Base-by-base conservation (phyloP, 2,888 invertebrate species). In the Busseola fusca region DNA sequence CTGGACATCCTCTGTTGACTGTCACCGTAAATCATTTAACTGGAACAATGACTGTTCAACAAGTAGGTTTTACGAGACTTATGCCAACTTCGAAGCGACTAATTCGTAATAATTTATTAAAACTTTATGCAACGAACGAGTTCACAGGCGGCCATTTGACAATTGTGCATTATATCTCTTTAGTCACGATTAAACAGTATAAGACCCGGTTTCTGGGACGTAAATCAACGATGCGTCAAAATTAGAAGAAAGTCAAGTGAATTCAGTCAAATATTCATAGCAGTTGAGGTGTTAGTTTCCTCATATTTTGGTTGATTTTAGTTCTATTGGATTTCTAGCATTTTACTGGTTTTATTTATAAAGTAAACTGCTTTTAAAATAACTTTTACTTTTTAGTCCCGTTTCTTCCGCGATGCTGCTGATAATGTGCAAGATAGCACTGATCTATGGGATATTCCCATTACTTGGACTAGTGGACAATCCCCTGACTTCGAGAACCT, bases 1-100 rank as follows among this genome's bases (percentile, higher is more conserved):
- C 95, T 69, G 97, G 97, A 3, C 97, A 96, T 86, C 97, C 97
- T 0, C 85, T 97, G 0, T 76, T 97, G 21, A 95, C 89, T 1
- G 96, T 97, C 0, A 83, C 69, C 0, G 88, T 96, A 21, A 83
- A 96, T 80, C 95, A 96, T 34, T 70, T 57, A 0, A 92, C 92
- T 40, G 93, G 93, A 48, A 78, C 57, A 1, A 93, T 95, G 78
- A 86, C 58, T 6, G 82, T 96, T 6, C 87, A 84, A 1, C 96
- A 96, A 92, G 93, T 96, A 88, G 7, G 68, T 66, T 42, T 50
- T 18, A 34, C 1, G 3, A 63, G 10, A 56, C 52, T 48, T 18
- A 1, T n/a, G n/a, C 25, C 21, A 1, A 69, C 3, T 42, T 10
- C 9, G 1, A 34, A 67, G 25, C 37, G 12, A 9, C 10, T 7